Conservation (phyloP, 2,113 vertebrate species). For the Toxotes jaculatrix region DNA sequence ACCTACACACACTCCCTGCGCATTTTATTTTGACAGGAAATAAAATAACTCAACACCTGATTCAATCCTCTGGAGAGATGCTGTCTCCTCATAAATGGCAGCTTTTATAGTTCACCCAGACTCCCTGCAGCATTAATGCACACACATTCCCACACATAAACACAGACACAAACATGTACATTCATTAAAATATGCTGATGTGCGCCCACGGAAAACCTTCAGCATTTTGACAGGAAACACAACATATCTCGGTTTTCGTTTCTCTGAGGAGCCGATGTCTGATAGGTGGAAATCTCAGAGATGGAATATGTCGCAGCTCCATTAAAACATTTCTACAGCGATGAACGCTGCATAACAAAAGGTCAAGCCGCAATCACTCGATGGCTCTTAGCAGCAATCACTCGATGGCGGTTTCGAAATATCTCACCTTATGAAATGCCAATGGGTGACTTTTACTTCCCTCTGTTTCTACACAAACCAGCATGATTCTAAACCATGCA, state of each 20-base stretch:
- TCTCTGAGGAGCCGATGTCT: not conserved
- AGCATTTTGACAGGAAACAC: not conserved
- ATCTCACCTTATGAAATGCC: slow-evolving; percentile 45
- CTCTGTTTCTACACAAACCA: not conserved
- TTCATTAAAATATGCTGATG: not conserved
- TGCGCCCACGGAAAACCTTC: too few species aligned
- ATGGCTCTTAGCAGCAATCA: slow-evolving; percentile 42
- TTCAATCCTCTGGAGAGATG: not conserved
- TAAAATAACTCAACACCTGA: not conserved
- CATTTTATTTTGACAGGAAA: not conserved
- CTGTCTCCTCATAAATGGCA: not conserved
- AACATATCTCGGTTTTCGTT: not conserved
- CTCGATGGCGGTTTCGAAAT: slow-evolving; percentile 8
- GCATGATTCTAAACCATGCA: not conserved
- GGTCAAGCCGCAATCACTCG: slow-evolving; percentile 44
- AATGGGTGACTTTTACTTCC: slow-evolving; percentile 15
- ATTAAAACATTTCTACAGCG: slow-evolving; percentile 3
- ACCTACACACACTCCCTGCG: not conserved
- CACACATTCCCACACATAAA: not conserved
- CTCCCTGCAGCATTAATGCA: not conserved
- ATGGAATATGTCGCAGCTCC: not conserved
- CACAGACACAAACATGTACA: not conserved
- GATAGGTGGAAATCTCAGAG: not conserved
- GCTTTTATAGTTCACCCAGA: not conserved
- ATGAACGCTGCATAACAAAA: slow-evolving; percentile 16